Conservation (phyloP, 2,888 invertebrate species). For the Micoletzkya japonica region DNA sequence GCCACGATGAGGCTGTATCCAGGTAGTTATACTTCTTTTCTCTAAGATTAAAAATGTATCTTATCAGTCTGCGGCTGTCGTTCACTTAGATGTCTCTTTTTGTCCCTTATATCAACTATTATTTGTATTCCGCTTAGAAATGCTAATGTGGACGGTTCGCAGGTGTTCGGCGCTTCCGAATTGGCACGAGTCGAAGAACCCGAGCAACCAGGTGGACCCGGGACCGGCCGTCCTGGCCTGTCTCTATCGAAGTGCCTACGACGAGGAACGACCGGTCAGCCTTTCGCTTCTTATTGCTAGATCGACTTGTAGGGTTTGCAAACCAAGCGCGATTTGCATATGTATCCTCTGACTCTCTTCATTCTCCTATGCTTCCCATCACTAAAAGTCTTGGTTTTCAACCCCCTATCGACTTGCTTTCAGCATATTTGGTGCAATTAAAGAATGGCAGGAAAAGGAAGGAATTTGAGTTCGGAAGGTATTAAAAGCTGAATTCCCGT, state of each 20-base stretch:
- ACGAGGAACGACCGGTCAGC: slow-evolving; percentile 59
- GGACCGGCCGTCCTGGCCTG: slow-evolving; percentile 87
- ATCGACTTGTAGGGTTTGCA: too few relatives aligned
- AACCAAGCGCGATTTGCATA: too few relatives aligned
- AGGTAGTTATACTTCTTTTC: too few relatives aligned
- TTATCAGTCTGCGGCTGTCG: too few relatives aligned
- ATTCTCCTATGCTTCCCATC: too few relatives aligned
- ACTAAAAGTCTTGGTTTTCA: too few relatives aligned
- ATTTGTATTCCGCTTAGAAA: too few relatives aligned
- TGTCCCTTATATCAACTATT: too few relatives aligned
- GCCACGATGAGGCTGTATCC: slow-evolving; percentile 80
- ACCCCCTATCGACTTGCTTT: background rate
- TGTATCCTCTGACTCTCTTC: too few relatives aligned
- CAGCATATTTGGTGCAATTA: background rate
- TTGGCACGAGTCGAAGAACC: slow-evolving; percentile 54
- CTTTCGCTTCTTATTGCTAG: background rate
- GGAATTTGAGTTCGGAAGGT: background rate
- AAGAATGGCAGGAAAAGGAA: background rate
- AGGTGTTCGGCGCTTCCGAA: slow-evolving; percentile 57
- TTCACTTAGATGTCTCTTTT: too few relatives aligned
- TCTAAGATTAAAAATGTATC: too few relatives aligned
- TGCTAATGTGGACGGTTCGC: too few relatives aligned
- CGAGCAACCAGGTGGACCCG: slow-evolving; percentile 73
- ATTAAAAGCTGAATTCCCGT: background rate
- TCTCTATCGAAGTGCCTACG: slow-evolving; percentile 74